Base-by-base conservation (phyloP, 2,797 vertebrate genomes). In the Sarcoramphus papa region DNA sequence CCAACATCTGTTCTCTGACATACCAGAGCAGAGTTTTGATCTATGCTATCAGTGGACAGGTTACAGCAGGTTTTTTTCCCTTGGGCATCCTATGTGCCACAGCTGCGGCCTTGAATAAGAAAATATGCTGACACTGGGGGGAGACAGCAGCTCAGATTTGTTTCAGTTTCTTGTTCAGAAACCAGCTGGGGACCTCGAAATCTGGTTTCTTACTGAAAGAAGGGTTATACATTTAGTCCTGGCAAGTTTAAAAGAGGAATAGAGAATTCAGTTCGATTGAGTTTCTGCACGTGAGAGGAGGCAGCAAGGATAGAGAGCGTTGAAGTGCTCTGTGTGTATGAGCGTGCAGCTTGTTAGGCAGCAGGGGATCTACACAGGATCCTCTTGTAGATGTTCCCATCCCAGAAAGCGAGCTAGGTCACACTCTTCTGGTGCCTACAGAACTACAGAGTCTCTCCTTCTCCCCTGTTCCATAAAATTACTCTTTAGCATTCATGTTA, bases 101-200 rank as follows among this genome's bases (percentile, higher is more conserved):
- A n/a, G 21, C 76, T 63, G 35, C 19, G 69, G 6, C 31, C 65
- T 43, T 3, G 9, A 70, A 31, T 51, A 56, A 45, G 74, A 68
- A 15, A 77, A 80, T 16, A 37, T 91, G 63, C 76, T 56, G 94
- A 93, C 95, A 80, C 96, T 92, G 90, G 96, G 92, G 96, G 96
- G 95, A 94, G 95, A 95, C 91, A 95, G 63, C 89, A 68, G 89
- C 96, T 95, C 91, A 75, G 60, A 72, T 92, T 96, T 92, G 23
- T 68, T 90, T 75, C 60, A 5, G 23, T 43, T 92, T 43, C 60
- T 50, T 54, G 6, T 74, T 70, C 73, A 57, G 31, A 37, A 85
- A 63, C 14, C 28, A n/a, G 24, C 15, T 64, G 35, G 40, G 25
- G 10, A 68, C 27, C 31, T 95, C 0, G 3, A 50, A 83, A 31